phyloP scores from a whole-genome alignment of 2,888 invertebrate species.

The Sarcophaga variegata region DNA sequence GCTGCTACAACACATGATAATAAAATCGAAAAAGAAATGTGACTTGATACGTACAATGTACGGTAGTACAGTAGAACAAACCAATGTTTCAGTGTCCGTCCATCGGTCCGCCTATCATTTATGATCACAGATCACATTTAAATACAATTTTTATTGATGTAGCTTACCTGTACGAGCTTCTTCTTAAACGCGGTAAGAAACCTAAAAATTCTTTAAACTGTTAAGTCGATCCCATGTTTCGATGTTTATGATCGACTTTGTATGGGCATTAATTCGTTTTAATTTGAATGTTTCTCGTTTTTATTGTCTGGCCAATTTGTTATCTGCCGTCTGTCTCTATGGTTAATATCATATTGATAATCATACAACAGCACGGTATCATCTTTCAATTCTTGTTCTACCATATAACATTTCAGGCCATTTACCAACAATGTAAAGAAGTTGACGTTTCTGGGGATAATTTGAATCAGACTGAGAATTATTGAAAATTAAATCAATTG shows the following conservation, averaged over 20 bases:
- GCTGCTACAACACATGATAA: slow-evolving; percentile 57
- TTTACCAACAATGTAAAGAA: background rate
- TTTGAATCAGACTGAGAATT: too few relatives aligned
- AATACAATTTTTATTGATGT: slow-evolving; percentile 1
- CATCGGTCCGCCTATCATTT: background rate
- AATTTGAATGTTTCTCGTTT: slow-evolving; percentile 49
- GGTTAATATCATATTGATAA: slow-evolving; percentile 44
- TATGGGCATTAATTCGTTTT: slow-evolving; percentile 52
- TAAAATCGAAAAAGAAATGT: slow-evolving; percentile 81
- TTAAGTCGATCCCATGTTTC: slow-evolving; percentile 42
- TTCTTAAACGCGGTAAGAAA: background rate
- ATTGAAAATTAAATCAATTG: too few relatives aligned
- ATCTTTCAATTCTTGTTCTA: background rate
- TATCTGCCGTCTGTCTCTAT: background rate
- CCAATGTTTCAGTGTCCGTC: too few relatives aligned
- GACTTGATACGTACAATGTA: slow-evolving; percentile 72
- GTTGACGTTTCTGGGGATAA: background rate
- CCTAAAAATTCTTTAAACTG: background rate
- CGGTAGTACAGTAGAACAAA: too few relatives aligned
- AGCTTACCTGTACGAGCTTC: slow-evolving; percentile 2
- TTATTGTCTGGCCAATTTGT: slow-evolving; percentile 55
- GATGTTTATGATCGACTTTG: slow-evolving; percentile 55
- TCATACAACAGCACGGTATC: slow-evolving; percentile 23
- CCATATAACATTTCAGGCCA: background rate
- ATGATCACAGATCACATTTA: slow-evolving; percentile 7